Base-by-base conservation (phyloP, 1,140 invertebrate genomes). In the Aphidius ervi region DNA sequence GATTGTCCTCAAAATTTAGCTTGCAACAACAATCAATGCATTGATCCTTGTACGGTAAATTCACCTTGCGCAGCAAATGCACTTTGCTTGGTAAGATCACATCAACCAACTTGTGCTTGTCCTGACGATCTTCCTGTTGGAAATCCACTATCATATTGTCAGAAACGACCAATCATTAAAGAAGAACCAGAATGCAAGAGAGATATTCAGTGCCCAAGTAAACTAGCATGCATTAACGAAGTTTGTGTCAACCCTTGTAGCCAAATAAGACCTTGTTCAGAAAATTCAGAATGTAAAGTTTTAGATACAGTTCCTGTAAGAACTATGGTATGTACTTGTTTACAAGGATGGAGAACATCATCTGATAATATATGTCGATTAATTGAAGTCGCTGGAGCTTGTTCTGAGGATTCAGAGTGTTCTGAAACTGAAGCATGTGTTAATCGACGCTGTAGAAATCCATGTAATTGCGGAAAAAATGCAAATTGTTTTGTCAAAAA, bases 381-480 rank as follows among this genome's bases (percentile, higher is more conserved):
- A 41, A 62, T 62, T 9, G 53, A 37, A 10, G 31, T 62, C 83
- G 64, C 85, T 83, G 60, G 91, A 9, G 69, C 90, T 40, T 96
- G 93, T 69, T 85, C 83, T 6, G 79, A 82, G 5, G 90, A 95
- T 72, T 80, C 84, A 56, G 92, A 96, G 62, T 96, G 93, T 74
- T 78, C 82, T 1, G 83, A 83, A 42, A 83, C 85, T 50, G 88
- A 94, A 72, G 88, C 92, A 1, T 96, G 93, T 69, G 84, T 94
- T 42, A 92, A 94, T 68, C 82, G 91, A 69, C 85, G 90, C 59
- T 96, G 94, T 70, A 83, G 90, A 60, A 89, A 92, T 65, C 92
- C 92, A 5, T 95, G 93, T 70, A 88, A 90, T 70, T 95, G 93
- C 72, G 94, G 93, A 31, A 83, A 84, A 39, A 91, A 95, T 70